Evolutionary conservation across 2,888 invertebrate genomes (phyloP).

Genomic region (Acleris sparsana): DNA sequence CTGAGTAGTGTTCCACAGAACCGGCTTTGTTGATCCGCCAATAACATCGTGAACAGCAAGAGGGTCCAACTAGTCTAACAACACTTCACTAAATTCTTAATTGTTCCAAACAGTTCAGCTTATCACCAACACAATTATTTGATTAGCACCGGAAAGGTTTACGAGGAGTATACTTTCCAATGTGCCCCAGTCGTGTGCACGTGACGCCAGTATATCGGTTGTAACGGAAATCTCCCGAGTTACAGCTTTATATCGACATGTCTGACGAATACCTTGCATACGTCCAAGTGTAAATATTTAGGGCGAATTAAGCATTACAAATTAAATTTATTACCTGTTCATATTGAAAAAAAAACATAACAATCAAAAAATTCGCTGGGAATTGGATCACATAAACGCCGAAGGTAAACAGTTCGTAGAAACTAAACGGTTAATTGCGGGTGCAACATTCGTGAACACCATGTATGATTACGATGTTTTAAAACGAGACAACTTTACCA

Average conservation of each 20-base stretch:
- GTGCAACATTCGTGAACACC: slow-evolving; percentile 25
- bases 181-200: neutral
- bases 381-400: slow-evolving; percentile 38
- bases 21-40: slow-evolving; percentile 43
- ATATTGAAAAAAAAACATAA: slow-evolving; percentile 33
- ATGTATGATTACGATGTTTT: slow-evolving; percentile 32
- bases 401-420: slow-evolving; percentile 35
- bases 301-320: slow-evolving; percentile 35
- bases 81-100: neutral
- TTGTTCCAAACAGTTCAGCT: neutral
- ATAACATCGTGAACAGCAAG: slow-evolving; percentile 39
- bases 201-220: slow-evolving; percentile 24
- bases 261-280: slow-evolving; percentile 37
- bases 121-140: neutral
- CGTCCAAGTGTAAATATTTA: slow-evolving; percentile 41
- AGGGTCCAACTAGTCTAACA: slow-evolving; percentile 1
- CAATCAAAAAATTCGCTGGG: slow-evolving; percentile 40
- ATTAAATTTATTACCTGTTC: slow-evolving; percentile 26
- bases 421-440: slow-evolving; percentile 18
- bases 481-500: slow-evolving; percentile 28
- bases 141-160: neutral
- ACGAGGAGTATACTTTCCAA: neutral
- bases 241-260: slow-evolving; percentile 42
- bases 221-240: slow-evolving; percentile 30
- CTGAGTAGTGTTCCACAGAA: slow-evolving; percentile 58